These are phyloP conservation scores for Corythornis leucogaster DNA, from an alignment of 2,797 vertebrate species.

Conservation along the genomic window DNA sequence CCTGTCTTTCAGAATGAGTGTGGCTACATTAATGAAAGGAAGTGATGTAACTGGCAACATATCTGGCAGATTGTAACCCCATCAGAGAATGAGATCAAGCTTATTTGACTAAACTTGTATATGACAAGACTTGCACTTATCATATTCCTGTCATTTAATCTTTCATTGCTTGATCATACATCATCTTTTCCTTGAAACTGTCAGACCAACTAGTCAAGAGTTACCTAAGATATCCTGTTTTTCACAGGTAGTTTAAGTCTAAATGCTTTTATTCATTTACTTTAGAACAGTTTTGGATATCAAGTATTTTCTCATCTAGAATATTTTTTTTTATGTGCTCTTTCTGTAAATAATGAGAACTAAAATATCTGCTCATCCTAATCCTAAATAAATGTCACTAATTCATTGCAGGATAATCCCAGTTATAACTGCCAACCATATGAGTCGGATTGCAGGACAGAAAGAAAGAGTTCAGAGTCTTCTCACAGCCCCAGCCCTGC, in stretches of 20 bases:
- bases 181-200: not conserved
- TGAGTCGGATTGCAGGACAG: slow-evolving; percentile 66
- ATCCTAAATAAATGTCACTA: not conserved
- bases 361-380: not conserved
- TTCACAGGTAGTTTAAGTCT: not conserved
- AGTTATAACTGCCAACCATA: slow-evolving; percentile 73
- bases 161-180: not conserved
- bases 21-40: slow-evolving; percentile 40
- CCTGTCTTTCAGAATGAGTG: not conserved
- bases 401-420: slow-evolving; percentile 67
- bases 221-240: not conserved
- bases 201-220: not conserved
- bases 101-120: slow-evolving; percentile 49
- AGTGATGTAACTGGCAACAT: slow-evolving; percentile 13
- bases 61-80: not conserved
- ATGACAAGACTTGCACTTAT: slow-evolving; percentile 1
- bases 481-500: slow-evolving; percentile 78
- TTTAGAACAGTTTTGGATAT: not conserved
- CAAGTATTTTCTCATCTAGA: not conserved
- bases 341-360: not conserved
- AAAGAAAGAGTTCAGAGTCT: slow-evolving; percentile 74
- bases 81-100: slow-evolving; percentile 25
- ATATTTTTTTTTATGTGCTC: not conserved
- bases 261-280: not conserved
- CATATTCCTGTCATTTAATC: slow-evolving; percentile 45